These are phyloP conservation scores for Phallusia fumigata DNA, from an alignment of 23 tunicate genomes.

Conservation along the genomic window DNA sequence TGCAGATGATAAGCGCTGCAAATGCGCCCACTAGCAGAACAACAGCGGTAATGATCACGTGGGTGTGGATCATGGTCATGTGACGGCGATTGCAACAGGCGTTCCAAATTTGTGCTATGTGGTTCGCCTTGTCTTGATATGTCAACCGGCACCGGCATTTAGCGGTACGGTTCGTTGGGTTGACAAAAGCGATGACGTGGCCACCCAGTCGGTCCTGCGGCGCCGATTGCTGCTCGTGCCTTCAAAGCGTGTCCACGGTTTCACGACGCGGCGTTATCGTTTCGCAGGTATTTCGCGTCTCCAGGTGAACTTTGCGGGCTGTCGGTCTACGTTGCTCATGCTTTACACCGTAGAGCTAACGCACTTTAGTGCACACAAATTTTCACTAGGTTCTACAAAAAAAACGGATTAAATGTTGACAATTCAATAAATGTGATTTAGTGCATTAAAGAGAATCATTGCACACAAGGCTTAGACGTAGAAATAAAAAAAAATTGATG, in stretches of 20 bases:
- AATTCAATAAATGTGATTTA: no score
- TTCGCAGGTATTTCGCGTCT: not conserved
- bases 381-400: no score
- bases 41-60: slow-evolving; percentile 59
- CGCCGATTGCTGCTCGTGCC: not conserved
- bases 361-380: no score
- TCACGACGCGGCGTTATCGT: not conserved
- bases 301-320: not conserved
- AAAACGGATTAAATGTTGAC: no score
- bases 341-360: not conserved
- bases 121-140: not conserved
- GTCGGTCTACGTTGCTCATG: not conserved
- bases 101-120: not conserved
- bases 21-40: slow-evolving; percentile 63
- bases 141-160: slow-evolving; percentile 8
- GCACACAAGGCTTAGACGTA: no score
- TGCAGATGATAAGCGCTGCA: slow-evolving; percentile 58
- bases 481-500: no score
- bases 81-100: not conserved
- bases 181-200: slow-evolving; percentile 7
- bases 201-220: slow-evolving; percentile 5
- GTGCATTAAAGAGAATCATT: no score
- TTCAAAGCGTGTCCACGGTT: not conserved
- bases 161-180: not conserved
- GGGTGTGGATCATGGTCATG: slow-evolving; percentile 53